Conservation (phyloP, 2,888 invertebrate species). For the Harmothoe impar region DNA sequence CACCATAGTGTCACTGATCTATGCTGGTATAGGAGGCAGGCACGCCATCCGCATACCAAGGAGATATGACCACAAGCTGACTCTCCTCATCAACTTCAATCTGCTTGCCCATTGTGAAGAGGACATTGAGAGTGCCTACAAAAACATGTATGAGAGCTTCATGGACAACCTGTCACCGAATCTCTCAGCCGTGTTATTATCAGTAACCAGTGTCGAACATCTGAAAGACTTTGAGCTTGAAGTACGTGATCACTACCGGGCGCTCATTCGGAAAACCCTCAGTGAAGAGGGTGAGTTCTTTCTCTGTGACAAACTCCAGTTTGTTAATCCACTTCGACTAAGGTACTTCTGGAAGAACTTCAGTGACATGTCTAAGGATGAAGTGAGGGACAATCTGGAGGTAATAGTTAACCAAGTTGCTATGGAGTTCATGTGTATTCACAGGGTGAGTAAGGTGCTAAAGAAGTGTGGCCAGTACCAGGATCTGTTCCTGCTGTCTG, state of each 20-base stretch:
- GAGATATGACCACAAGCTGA: slow-evolving; percentile 68
- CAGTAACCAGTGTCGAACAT: slow-evolving; percentile 75
- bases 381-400: slow-evolving; percentile 75
- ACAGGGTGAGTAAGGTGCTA: slow-evolving; percentile 76
- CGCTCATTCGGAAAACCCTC: slow-evolving; percentile 75
- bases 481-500: slow-evolving; percentile 78
- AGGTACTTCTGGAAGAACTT: slow-evolving; percentile 76
- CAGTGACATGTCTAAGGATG: slow-evolving; percentile 65
- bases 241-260: slow-evolving; percentile 74
- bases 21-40: slow-evolving; percentile 18
- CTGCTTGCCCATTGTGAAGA: slow-evolving; percentile 73
- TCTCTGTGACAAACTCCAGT: slow-evolving; percentile 72
- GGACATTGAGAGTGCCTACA: slow-evolving; percentile 77
- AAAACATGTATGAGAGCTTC: slow-evolving; percentile 78
- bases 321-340: slow-evolving; percentile 73
- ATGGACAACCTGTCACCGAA: slow-evolving; percentile 77
- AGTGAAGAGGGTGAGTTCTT: slow-evolving; percentile 75
- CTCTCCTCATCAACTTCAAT: slow-evolving; percentile 69
- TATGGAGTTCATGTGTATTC: slow-evolving; percentile 78
- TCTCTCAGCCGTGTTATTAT: slow-evolving; percentile 76
- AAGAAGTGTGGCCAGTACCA: slow-evolving; percentile 80
- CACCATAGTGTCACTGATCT: slow-evolving; percentile 68
- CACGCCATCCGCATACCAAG: not conserved
- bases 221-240: slow-evolving; percentile 70
- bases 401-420: slow-evolving; percentile 76